phyloP scores from a whole-genome alignment of 1,140 invertebrate genomes.

The Pectinophora gossypiella region DNA sequence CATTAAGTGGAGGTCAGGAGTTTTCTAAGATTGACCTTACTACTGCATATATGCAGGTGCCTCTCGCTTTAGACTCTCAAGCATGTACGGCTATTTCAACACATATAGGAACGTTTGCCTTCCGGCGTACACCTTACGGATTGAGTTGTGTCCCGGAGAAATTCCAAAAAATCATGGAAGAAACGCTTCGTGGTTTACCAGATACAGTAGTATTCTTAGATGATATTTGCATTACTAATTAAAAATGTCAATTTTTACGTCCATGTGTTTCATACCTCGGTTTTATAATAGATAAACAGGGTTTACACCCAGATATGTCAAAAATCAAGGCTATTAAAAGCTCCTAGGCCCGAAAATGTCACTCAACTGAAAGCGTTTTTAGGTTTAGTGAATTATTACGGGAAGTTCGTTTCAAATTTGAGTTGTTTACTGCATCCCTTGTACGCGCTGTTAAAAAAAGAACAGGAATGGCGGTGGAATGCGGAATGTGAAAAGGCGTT shows the following conservation, averaged over 20 bases:
- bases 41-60: constrained; percentile 22
- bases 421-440: neutral
- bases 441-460: constrained; percentile 13
- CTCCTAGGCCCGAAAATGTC: constrained; percentile 36
- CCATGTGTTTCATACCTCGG: constrained; percentile 39
- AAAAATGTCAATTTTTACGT: constrained; percentile 29
- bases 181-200: neutral
- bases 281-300: constrained; percentile 40
- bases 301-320: constrained; percentile 32
- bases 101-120: constrained; percentile 32
- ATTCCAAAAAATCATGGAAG: constrained; percentile 36
- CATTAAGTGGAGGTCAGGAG: constrained; percentile 25
- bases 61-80: constrained; percentile 21
- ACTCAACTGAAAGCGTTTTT: constrained; percentile 29
- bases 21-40: constrained; percentile 32
- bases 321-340: constrained; percentile 48
- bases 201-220: constrained; percentile 11
- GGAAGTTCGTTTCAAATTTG: constrained; percentile 1
- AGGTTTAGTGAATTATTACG: constrained; percentile 13
- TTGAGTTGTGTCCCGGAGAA: constrained; percentile 29
- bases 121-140: constrained; percentile 28
- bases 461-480: neutral
- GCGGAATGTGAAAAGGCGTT: constrained; percentile 14
- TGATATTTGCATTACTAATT: constrained; percentile 21
- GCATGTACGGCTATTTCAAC: constrained; percentile 32